Percentiles rank a stretch among this genome's conserved stretches.
Conservation (phyloP, 2,888 invertebrate species). For the Hemithea aestivaria region DNA sequence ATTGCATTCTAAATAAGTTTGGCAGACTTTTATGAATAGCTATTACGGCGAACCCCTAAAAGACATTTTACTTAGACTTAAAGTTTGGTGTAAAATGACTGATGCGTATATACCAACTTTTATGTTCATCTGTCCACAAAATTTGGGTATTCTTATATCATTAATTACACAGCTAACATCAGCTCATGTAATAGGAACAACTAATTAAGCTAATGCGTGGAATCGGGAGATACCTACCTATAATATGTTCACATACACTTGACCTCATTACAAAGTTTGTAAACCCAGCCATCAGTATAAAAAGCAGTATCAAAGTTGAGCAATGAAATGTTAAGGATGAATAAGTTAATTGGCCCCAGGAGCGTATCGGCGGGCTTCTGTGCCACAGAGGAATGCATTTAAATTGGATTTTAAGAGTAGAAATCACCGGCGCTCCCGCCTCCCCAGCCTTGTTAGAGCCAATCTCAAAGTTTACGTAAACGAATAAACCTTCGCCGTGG, state of each 20-base stretch:
- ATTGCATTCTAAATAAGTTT: conserved; percentile 74
- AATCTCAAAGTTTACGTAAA: conserved; percentile 78
- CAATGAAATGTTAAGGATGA: conserved; percentile 79
- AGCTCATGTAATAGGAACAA: too few species aligned
- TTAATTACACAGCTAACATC: too few species aligned
- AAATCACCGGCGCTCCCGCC: conserved; percentile 72
- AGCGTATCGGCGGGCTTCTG: conserved; percentile 73
- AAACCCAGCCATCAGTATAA: conserved; percentile 44
- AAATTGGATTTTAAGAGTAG: conserved; percentile 80
- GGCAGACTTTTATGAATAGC: conserved; percentile 30
- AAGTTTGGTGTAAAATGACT: too few species aligned
- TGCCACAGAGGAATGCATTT: conserved; percentile 79
- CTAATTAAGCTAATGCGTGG: too few species aligned
- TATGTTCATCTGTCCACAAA: too few species aligned
- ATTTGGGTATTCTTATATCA: too few species aligned
- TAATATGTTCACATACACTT: conserved; percentile 1
- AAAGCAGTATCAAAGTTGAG: conserved; percentile 64
- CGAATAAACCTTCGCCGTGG: conserved; percentile 69
- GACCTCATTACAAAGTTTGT: conserved; percentile 25
- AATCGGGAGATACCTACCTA: too few species aligned
- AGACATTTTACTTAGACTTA: neutral
- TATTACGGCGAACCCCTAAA: conserved; percentile 9
- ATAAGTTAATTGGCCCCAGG: conserved; percentile 77
- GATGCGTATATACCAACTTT: too few species aligned
- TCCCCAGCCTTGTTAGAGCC: conserved; percentile 74